Conservation (phyloP, 2,113 vertebrate genomes). For the Daphoenositta chrysoptera region DNA sequence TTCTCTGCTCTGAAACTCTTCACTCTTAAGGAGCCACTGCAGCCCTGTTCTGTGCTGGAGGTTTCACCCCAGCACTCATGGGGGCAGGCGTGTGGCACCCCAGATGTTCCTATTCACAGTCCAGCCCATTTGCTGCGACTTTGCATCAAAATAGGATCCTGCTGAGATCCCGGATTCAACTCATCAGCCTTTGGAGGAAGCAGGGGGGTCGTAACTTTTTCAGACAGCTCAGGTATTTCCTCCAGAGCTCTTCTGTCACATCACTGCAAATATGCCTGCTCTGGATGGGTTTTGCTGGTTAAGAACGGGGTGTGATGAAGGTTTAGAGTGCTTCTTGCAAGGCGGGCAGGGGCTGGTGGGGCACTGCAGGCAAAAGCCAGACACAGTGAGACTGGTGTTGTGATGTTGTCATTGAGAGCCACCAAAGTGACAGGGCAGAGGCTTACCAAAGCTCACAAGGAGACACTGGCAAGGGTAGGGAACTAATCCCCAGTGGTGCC, state of each 20-base stretch:
- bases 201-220: neutral
- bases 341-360: neutral
- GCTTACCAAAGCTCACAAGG: neutral
- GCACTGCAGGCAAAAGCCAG: neutral
- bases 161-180: neutral
- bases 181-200: neutral
- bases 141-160: neutral
- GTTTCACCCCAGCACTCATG: rapidly evolving
- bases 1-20: neutral
- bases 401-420: neutral
- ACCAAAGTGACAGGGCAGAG: neutral
- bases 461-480: neutral
- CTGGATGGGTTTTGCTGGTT: neutral
- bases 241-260: neutral
- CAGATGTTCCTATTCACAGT: neutral
- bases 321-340: neutral
- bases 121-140: neutral
- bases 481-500: rapidly evolving
- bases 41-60: neutral
- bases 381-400: neutral
- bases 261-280: neutral
- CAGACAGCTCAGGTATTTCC: slow-evolving; percentile 26
- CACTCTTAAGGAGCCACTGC: neutral
- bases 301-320: neutral
- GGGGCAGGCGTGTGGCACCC: neutral